Base-by-base conservation (phyloP, 2,113 vertebrate species). In the Pantherophis guttatus region DNA sequence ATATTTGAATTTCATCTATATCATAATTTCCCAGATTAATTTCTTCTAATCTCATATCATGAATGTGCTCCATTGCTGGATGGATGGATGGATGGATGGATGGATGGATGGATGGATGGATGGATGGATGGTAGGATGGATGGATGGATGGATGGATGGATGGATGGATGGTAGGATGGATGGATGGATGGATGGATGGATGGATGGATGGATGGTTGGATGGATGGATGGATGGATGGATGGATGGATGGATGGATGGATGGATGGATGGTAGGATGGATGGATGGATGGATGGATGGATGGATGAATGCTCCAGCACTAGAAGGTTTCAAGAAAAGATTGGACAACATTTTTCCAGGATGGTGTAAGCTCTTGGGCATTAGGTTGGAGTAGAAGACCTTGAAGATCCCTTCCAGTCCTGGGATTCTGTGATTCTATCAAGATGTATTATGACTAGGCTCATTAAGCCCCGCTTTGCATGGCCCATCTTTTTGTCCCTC, bases 351-450 rank as follows among this genome's bases (percentile, higher is more conserved):
- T 65, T 65, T 26, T 65, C 62, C 62, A 65, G 11, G 62, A n/a
- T n/a, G 11, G 11, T n/a, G 12, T 29, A n/a, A n/a, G 62, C 10
- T 4, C 9, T n/a, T n/a, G 62, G 62, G 11, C 62, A 65, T 5
- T 65, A 65, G 62, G 11, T n/a, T 65, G 62, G 62, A 65, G 1
- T 29, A 65, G 24, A 65, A 65, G 62, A 65, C 26, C 26, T n/a
- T 11, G 0, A n/a, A 65, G 11, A 5, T n/a, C 11, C 11, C 29
- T 12, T 65, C 24, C 26, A n/a, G 29, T 1, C 11, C 11, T n/a
- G 62, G 4, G 11, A 65, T 13, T n/a, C 11, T 65, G n/a, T 65
- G 62, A 13, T 65, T 65, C 59, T 29, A 12, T 65, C 59, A 58
- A 55, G 9, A 62, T 62, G 24, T 62, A 26, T 11, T 29, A 9